These are phyloP conservation scores for Carlito syrichta DNA, from an alignment of 2,113 vertebrate genomes.

Conservation along the genomic window DNA sequence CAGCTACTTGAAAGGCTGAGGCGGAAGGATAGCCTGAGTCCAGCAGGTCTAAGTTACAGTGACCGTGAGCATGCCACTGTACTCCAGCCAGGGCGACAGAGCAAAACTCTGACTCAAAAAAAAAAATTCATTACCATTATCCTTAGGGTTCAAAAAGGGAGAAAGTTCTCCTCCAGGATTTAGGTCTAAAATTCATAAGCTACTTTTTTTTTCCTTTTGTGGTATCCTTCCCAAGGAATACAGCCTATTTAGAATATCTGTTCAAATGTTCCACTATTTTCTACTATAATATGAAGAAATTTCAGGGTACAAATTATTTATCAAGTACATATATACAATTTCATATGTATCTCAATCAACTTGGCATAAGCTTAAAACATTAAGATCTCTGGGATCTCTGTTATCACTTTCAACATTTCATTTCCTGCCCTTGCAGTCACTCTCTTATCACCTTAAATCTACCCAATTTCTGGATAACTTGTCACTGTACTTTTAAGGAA, in stretches of 20 bases:
- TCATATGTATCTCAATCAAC: neutral
- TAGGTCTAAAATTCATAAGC: neutral
- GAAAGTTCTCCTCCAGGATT: neutral
- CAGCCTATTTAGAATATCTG: neutral
- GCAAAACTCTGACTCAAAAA: too few relatives aligned
- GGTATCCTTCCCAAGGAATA: neutral
- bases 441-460: neutral
- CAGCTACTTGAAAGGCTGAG: too few relatives aligned
- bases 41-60: too few relatives aligned
- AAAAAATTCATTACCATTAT: neutral
- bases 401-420: neutral
- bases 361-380: neutral
- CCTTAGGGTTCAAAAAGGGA: neutral
- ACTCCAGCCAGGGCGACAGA: too few relatives aligned
- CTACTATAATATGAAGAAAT: neutral
- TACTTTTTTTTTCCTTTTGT: conserved; percentile 4
- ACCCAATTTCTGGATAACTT: neutral
- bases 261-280: conserved; percentile 39
- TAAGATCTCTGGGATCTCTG: neutral
- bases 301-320: neutral
- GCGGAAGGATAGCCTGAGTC: too few relatives aligned
- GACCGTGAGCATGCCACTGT: too few relatives aligned
- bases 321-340: neutral
- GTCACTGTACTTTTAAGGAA: neutral
- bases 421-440: neutral